Base-by-base conservation (phyloP, 2,113 vertebrate genomes). In the Alaudala cheleensis region DNA sequence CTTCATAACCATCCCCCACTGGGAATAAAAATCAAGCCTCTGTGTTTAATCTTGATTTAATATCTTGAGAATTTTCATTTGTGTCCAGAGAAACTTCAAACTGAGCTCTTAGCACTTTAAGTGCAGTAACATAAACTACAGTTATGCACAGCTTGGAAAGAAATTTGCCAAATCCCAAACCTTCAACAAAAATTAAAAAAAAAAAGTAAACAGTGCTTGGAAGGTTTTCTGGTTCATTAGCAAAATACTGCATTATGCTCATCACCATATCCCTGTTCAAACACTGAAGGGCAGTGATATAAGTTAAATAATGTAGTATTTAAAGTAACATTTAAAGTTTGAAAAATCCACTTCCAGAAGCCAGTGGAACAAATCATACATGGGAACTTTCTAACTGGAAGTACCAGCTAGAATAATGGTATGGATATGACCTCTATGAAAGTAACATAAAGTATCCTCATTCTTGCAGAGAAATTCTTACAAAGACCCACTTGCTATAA, bases 261-360 rank as follows among this genome's bases (percentile, higher is more conserved):
- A 78, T 86, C 89, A 88, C 58, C 80, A 28, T 90, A 95, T 85
- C 85, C 58, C n/a, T 78, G n/a, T 70, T 92, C 61, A 87, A 93
- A 92, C 53, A 73, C 79, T 78, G 88, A 88, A 83, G 37, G 72
- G 61, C 67, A 78, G 42, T 78, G 73, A 95, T 92, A n/a, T 49
- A 93, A 82, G 81, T 92, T 88, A 95, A 96, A 93, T 47, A 62
- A 92, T 37, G 60, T 94, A 97, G 86, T n/a, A n/a, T n/a, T n/a
- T n/a, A n/a, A n/a, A n/a, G n/a, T 79, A 93, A 12, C 23, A 60
- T 74, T 95, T 85, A 64, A 92, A 93, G 95, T 96, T 89, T 81
- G 56, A 74, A 93, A 97, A 96, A 96, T 50, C 81, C 69, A 96
- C 88, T 95, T 93, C 86, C 34, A 57, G 81, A 93, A 97, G 53